Conservation (phyloP, 2,888 invertebrate species). For the Masnerella sp. region DNA sequence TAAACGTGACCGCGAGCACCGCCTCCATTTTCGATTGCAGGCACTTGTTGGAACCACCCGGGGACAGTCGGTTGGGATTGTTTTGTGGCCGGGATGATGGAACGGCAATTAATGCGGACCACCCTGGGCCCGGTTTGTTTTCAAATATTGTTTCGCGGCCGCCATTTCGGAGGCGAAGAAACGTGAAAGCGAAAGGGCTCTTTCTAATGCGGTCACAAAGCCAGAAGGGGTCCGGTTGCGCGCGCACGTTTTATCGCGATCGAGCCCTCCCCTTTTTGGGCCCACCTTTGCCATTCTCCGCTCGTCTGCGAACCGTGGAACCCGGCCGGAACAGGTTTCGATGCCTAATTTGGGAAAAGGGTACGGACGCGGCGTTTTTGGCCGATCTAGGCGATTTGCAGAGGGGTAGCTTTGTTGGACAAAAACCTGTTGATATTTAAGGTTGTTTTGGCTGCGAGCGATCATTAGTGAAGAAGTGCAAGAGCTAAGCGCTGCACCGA, state of each 20-base stretch:
- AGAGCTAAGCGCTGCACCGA: no score
- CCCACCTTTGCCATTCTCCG: background rate
- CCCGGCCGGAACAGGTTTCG: conserved; percentile 55
- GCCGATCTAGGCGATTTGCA: conserved; percentile 3
- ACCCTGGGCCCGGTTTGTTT: conserved; percentile 39
- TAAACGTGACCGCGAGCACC: no score
- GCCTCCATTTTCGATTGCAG: background rate
- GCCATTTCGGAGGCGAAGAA: conserved; percentile 44
- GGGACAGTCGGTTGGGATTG: background rate
- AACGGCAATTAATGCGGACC: conserved; percentile 36
- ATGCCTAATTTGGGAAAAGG: conserved; percentile 59
- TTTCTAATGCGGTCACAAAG: conserved; percentile 60
- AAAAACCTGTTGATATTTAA: conserved; percentile 36
- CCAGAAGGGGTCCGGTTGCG: conserved; percentile 44
- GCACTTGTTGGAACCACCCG: background rate
- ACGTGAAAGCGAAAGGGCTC: conserved; percentile 43
- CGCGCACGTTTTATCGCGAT: conserved; percentile 58
- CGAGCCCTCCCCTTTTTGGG: conserved; percentile 32
- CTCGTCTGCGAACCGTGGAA: conserved; percentile 38
- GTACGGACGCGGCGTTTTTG: conserved; percentile 6
- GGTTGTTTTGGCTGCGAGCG: background rate
- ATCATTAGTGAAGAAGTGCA: no score
- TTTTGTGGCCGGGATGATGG: conserved; percentile 4
- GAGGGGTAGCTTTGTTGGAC: conserved; percentile 10
- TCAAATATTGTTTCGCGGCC: conserved; percentile 44